Conservation (phyloP, 2,113 vertebrate genomes). For the Aplodontia rufa region DNA sequence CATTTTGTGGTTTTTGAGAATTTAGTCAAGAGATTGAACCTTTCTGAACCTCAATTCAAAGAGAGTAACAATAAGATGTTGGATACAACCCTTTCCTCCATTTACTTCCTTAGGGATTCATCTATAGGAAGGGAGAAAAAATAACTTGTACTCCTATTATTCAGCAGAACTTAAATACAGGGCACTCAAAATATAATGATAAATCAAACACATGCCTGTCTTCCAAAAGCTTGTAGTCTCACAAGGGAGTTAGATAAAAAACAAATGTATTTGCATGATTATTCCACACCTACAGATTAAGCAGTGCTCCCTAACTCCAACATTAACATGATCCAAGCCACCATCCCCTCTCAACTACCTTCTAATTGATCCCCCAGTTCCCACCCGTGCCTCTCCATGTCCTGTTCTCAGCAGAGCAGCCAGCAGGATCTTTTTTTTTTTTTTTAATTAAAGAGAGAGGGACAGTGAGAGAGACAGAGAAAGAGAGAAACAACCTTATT, state of each 20-base stretch:
- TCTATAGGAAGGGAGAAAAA: not conserved
- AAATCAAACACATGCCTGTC: not conserved
- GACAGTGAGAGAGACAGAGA: too few relatives aligned
- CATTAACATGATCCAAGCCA: not conserved
- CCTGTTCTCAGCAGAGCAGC: not conserved
- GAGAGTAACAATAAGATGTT: not conserved
- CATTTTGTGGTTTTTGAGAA: not conserved
- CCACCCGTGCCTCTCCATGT: not conserved
- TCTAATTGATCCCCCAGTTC: not conserved
- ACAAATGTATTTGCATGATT: not conserved
- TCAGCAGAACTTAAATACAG: not conserved
- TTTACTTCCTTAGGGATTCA: not conserved
- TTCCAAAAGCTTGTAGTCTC: conserved; percentile 2
- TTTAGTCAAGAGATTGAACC: not conserved
- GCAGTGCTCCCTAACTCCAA: not conserved
- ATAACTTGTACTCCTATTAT: not conserved
- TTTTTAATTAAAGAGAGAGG: too few relatives aligned
- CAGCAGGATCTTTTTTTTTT: too few relatives aligned
- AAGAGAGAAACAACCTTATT: too few relatives aligned
- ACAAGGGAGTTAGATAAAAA: not conserved
- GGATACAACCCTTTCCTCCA: not conserved
- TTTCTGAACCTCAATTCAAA: conserved; percentile 26
- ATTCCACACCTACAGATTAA: not conserved
- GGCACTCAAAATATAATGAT: not conserved
- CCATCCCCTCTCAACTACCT: not conserved